Base-by-base conservation (phyloP, 1,140 invertebrate genomes). In the Drosophila lacteicornis region DNA sequence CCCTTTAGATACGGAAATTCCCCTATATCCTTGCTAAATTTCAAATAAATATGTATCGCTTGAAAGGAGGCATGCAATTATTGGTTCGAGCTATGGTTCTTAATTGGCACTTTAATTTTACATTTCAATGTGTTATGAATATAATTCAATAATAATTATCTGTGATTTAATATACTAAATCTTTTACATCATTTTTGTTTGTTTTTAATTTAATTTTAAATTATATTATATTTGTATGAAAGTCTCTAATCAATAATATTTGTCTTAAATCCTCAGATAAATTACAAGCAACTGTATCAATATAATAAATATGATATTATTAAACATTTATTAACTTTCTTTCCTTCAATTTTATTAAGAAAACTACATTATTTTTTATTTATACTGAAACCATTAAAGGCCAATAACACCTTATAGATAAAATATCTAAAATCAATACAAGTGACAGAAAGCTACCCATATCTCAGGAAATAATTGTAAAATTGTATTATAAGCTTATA, bases 11-110 rank as follows among this genome's bases (percentile, higher is more conserved):
- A 4, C 13, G 2, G 9, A 73, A 43, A 30, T 71, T 33, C 11
- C 12, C 30, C 17, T 30, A 50, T 17, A 71, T 59, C 38, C 43
- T 55, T 51, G 17, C 13, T 11, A 19, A 71, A 43, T 58, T 19
- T 38, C 11, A 49, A 17, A 8, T 33, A 40, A 58, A 58, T 69
- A 49, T 51, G 27, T n/a, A 33, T 61, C 3, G 19, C 22, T 5
- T 25, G 17, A 27, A 60, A 33, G 9, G 17, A 55, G 12, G 17
- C 51, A 22, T 55, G 33, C 33, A 38, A 55, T 38, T 38, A 55
- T 11, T 15, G 33, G 0, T 4, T 2, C 2, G 38, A 55, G 17
- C 5, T 12, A 3, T 2, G 2, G 9, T 1, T 4, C 19, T 19
- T 17, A 38, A 55, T 40, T 55, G 33, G 22, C 33, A 22, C 19